Evolutionary conservation across 2,113 vertebrate species (phyloP), one percentile per base, ranked within the genome.

Genomic region (Tympanuchus pallidicinctus): DNA sequence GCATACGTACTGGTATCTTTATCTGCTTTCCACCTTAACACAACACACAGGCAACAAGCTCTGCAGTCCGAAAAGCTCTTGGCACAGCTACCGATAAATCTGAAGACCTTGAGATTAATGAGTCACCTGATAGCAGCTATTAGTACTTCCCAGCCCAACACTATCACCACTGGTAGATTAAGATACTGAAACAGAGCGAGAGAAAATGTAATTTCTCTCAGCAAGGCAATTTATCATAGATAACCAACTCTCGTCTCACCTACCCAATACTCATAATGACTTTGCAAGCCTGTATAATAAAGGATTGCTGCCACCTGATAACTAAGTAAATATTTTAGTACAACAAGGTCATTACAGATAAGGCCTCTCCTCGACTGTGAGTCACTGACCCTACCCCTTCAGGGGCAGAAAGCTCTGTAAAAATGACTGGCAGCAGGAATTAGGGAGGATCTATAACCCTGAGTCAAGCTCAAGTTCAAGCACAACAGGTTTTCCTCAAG

Each of bases 1-100:
- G 11, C 20, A 14, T 0, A 3, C 2, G 0, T 38, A 47, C 1
- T 6, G 3, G 32, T n/a, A 3, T 54, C 19, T 27, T 30, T 34
- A 52, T 16, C 42, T 40, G 17, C 54, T 91, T 38, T 72, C 20
- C 11, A 13, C 20, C 27, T 57, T 14, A 57, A 32, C 30, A 57
- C 22, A 82, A 40, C 20, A 59, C 17, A 71, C 22, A 61, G 14
- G 11, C 43, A 36, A 25, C 32, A 82, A 60, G 57, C 7, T 9
- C 74, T 32, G 10, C 40, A 54, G 14, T 2, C 28, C 73, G 48
- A 65, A 57, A 65, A 52, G 25, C 4, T 38, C 13, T 34, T 63
- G 15, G 43, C 56, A 86, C 17, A 83, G 45, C 27, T 42, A n/a
- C 2, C 4, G 21, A 79, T 11, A 70, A 66, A 66, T 18, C 4